Conservation (phyloP, 2,797 vertebrate genomes). For the Hephaestus fuliginosus region DNA sequence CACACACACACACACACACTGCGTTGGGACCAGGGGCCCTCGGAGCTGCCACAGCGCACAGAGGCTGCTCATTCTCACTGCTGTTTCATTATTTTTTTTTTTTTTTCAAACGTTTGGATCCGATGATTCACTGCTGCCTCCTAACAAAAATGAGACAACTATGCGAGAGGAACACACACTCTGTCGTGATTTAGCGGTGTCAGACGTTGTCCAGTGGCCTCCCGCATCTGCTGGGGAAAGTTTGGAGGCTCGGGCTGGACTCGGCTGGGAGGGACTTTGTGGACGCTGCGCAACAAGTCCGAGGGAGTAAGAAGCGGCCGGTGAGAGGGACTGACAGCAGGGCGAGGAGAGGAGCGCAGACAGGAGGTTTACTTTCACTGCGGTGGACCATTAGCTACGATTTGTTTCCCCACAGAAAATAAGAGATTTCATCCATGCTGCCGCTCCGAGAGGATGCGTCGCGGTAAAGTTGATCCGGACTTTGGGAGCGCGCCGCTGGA, state of each 20-base stretch:
- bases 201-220: slow-evolving; percentile 14
- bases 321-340: slow-evolving; percentile 55
- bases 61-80: too few relatives aligned
- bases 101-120: slow-evolving; percentile 1
- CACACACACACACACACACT: neutral
- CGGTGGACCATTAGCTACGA: neutral
- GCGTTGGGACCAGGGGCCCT: neutral
- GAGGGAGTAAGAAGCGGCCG: slow-evolving; percentile 49
- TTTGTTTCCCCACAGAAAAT: neutral
- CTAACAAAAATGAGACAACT: neutral
- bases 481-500: slow-evolving; percentile 44
- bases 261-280: slow-evolving; percentile 76
- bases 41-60: slow-evolving; percentile 9
- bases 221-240: neutral
- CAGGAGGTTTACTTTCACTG: neutral
- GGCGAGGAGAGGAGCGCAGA: neutral
- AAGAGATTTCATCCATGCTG: neutral
- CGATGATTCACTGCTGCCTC: neutral
- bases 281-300: slow-evolving; percentile 70
- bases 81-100: too few relatives aligned
- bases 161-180: neutral
- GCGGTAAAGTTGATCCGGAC: slow-evolving; percentile 47
- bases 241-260: slow-evolving; percentile 31
- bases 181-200: neutral
- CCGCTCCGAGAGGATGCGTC: slow-evolving; percentile 8